phyloP scores from a whole-genome alignment of 2,888 invertebrate genomes.

The Volucella inflata region DNA sequence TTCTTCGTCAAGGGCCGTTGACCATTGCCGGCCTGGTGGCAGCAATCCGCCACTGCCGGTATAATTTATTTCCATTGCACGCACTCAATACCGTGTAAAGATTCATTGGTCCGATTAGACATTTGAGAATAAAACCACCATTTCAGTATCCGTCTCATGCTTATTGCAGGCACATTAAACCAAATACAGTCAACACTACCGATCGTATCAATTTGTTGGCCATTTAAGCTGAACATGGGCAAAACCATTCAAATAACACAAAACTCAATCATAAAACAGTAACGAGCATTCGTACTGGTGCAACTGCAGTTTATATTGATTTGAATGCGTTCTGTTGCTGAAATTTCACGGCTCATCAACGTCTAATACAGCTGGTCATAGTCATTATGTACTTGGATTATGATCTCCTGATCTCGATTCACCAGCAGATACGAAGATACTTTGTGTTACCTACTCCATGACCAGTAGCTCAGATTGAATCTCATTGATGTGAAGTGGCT shows the following conservation, averaged over 20 bases:
- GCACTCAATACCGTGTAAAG: constrained; percentile 40
- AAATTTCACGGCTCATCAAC: constrained; percentile 55
- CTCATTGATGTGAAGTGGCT: background rate
- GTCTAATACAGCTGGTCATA: background rate
- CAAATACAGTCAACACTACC: constrained; percentile 30
- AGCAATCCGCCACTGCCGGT: constrained; percentile 1
- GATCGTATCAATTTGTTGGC: constrained; percentile 57
- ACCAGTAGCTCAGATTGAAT: constrained; percentile 8
- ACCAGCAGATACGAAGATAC: background rate
- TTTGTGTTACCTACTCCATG: background rate
- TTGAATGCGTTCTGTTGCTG: constrained; percentile 28
- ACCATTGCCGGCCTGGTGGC: background rate
- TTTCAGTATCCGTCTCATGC: constrained; percentile 36
- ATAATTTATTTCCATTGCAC: constrained; percentile 12
- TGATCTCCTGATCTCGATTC: constrained; percentile 14
- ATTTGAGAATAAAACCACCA: constrained; percentile 21
- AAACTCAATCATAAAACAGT: constrained; percentile 4
- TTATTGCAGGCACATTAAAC: constrained; percentile 27
- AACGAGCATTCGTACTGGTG: no score
- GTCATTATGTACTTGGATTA: background rate
- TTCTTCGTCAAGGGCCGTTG: constrained; percentile 33
- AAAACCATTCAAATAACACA: constrained; percentile 16
- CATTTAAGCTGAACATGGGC: constrained; percentile 53
- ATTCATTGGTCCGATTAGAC: constrained; percentile 49
- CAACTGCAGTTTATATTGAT: constrained; percentile 24